phyloP scores from a whole-genome alignment of 1,140 invertebrate genomes.

The Notospermus geniculatus region DNA sequence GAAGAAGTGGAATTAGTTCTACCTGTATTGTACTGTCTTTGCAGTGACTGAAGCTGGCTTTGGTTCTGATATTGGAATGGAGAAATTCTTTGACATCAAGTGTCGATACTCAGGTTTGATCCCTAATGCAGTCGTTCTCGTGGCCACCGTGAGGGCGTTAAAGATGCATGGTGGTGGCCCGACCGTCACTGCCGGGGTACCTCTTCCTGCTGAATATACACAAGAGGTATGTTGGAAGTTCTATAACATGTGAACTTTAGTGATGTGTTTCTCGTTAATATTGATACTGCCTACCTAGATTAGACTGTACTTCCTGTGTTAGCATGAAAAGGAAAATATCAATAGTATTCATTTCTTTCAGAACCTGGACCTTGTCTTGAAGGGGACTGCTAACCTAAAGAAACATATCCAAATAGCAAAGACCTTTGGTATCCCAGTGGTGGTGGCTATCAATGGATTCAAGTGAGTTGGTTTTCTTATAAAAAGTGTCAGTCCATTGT shows the following conservation, averaged over 20 bases:
- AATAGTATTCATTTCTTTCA: slow-evolving; percentile 60
- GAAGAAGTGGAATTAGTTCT: too few relatives aligned
- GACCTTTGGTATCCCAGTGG: slow-evolving; percentile 88
- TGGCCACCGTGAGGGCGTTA: slow-evolving; percentile 88
- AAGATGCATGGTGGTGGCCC: slow-evolving; percentile 99
- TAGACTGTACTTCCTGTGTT: too few relatives aligned
- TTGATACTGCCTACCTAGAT: too few relatives aligned
- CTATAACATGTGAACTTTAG: too few relatives aligned
- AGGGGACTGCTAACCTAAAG: slow-evolving; percentile 85
- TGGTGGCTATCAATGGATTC: slow-evolving; percentile 92
- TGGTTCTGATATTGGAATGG: slow-evolving; percentile 98
- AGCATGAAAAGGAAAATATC: too few relatives aligned
- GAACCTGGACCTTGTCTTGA: slow-evolving; percentile 84
- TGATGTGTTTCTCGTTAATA: background rate
- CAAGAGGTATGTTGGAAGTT: slow-evolving; percentile 63
- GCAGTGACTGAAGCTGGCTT: slow-evolving; percentile 95
- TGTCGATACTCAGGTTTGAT: slow-evolving; percentile 82
- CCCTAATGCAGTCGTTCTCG: slow-evolving; percentile 91
- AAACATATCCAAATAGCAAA: slow-evolving; percentile 93
- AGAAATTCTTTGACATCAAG: slow-evolving; percentile 99
- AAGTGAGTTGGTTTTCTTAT: slow-evolving; percentile 60
- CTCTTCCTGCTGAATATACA: slow-evolving; percentile 79
- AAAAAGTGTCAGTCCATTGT: too few relatives aligned
- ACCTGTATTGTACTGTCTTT: slow-evolving; percentile 9
- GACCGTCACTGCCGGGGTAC: slow-evolving; percentile 77